Evolutionary conservation across 2,797 vertebrate species (phyloP).

Genomic region (Gorsachius magnificus): DNA sequence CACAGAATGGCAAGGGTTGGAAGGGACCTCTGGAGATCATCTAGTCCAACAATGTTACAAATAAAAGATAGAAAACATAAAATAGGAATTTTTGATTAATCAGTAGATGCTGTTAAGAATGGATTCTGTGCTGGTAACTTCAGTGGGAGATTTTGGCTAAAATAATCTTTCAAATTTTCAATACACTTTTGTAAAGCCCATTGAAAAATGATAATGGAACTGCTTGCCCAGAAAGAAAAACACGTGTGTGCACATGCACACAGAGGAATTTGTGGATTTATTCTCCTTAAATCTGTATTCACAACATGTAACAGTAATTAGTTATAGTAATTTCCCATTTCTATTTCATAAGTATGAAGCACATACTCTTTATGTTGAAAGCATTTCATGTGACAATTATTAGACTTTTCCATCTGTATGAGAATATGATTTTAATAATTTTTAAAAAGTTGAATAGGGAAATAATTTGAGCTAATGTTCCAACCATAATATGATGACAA

Average conservation of each 20-base stretch:
- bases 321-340: not conserved
- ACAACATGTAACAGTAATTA: not conserved
- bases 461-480: not conserved
- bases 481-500: not conserved
- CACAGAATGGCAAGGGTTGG: too few species aligned
- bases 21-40: too few species aligned
- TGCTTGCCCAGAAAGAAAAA: not conserved
- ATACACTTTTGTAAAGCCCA: not conserved
- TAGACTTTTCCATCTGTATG: not conserved
- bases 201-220: not conserved
- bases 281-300: not conserved
- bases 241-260: not conserved
- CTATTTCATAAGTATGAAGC: not conserved
- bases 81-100: not conserved
- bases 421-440: not conserved
- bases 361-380: not conserved
- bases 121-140: not conserved
- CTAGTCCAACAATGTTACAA: not conserved
- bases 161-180: not conserved
- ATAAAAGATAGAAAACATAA: not conserved
- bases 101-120: not conserved
- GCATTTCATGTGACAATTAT: not conserved
- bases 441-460: not conserved
- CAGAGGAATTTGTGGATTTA: not conserved
- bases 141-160: not conserved